Conservation (phyloP, 2,888 invertebrate species). For the Phymatocera aterrima region DNA sequence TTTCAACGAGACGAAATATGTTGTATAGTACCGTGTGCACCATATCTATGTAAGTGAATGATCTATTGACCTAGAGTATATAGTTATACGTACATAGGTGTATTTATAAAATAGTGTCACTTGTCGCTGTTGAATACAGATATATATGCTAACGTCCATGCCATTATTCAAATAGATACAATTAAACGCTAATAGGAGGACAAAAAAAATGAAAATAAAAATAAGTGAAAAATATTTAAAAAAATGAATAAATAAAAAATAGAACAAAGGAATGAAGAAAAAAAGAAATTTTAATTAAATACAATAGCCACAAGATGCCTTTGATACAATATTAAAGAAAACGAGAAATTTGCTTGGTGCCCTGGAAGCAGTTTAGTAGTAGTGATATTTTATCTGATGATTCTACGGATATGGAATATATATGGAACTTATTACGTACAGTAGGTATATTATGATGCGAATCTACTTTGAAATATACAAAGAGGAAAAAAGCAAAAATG, state of each 20-base stretch:
- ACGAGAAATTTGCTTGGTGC: constrained; percentile 66
- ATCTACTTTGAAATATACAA: no score
- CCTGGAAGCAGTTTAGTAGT: constrained; percentile 60
- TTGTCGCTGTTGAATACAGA: constrained; percentile 42
- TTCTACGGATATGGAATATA: constrained; percentile 16
- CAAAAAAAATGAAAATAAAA: not conserved
- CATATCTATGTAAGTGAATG: no score
- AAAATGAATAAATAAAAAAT: not conserved
- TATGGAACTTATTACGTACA: not conserved
- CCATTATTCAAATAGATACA: constrained; percentile 55
- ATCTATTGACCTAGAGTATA: no score
- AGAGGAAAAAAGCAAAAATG: no score
- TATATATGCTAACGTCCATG: constrained; percentile 62
- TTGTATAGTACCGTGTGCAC: no score
- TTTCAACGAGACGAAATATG: no score
- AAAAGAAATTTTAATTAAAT: constrained; percentile 25
- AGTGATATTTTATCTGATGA: no score
- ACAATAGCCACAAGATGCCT: constrained; percentile 68
- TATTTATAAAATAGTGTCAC: constrained; percentile 9
- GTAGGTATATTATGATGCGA: no score
- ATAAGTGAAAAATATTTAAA: not conserved
- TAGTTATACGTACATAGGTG: not conserved
- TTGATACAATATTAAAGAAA: constrained; percentile 68
- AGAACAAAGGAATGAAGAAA: not conserved
- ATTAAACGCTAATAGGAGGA: constrained; percentile 30